Conservation (phyloP, 1,140 invertebrate genomes). For the Pseudoatta argentina region DNA sequence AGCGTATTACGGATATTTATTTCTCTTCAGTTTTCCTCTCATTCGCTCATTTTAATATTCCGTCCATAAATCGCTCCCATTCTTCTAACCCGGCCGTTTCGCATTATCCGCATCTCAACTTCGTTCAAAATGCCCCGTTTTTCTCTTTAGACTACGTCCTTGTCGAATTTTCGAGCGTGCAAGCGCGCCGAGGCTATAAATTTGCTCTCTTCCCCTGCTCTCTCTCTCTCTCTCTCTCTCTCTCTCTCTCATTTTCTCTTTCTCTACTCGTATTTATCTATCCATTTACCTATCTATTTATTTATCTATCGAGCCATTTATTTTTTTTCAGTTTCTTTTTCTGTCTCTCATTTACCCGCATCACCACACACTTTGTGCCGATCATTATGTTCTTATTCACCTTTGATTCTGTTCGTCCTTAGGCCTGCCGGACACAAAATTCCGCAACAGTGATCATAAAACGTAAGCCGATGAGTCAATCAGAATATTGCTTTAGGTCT, state of each 20-base stretch:
- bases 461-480: too few species aligned
- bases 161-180: slow-evolving; percentile 60
- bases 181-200: slow-evolving; percentile 47
- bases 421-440: not conserved
- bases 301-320: not conserved
- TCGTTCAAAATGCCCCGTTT: slow-evolving; percentile 49
- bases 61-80: slow-evolving; percentile 45
- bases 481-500: too few species aligned
- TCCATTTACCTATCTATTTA: not conserved
- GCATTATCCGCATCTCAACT: slow-evolving; percentile 53
- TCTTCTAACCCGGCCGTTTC: slow-evolving; percentile 14
- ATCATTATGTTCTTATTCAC: slow-evolving; percentile 48
- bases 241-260: slow-evolving; percentile 4
- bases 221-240: not conserved
- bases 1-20: slow-evolving; percentile 56
- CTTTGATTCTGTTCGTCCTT: slow-evolving; percentile 32
- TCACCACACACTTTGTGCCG: not conserved
- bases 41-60: slow-evolving; percentile 59
- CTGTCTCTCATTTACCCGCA: slow-evolving; percentile 16
- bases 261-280: not conserved
- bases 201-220: not conserved
- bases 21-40: slow-evolving; percentile 49
- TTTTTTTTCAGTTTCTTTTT: not conserved
- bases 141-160: slow-evolving; percentile 48
- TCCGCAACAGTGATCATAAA: too few species aligned